phyloP scores from a whole-genome alignment of 2,888 invertebrate genomes.

The Ceratothoa steindachneri region DNA sequence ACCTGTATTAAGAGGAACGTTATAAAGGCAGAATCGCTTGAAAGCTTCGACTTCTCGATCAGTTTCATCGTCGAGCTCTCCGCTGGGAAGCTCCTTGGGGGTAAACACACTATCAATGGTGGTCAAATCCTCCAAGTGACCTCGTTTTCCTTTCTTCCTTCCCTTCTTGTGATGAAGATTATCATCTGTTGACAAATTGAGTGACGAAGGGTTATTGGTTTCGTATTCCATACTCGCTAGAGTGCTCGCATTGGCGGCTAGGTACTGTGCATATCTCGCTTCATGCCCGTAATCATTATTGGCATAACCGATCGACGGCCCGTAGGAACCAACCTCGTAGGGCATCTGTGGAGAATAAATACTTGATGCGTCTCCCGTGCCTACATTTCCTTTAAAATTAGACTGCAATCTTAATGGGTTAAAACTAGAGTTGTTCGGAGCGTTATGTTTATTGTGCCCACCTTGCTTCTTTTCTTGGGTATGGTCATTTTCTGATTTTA shows the following conservation, averaged over 20 bases:
- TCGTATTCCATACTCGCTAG: constrained; percentile 28
- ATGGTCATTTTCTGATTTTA: neutral
- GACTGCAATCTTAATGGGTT: neutral
- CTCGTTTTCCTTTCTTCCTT: constrained; percentile 50
- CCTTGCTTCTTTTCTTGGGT: constrained; percentile 14
- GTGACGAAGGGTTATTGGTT: constrained; percentile 14
- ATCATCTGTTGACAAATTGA: constrained; percentile 4
- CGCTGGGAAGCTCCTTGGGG: constrained; percentile 39
- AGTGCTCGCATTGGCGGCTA: constrained; percentile 37
- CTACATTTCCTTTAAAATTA: neutral
- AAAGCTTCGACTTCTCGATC: constrained; percentile 73
- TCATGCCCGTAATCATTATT: constrained; percentile 37
- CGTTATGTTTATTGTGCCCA: neutral
- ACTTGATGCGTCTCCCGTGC: neutral
- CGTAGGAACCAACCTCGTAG: neutral
- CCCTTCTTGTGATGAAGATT: constrained; percentile 47
- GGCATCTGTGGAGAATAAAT: neutral
- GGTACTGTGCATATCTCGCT: constrained; percentile 43
- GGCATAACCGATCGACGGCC: neutral
- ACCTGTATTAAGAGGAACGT: constrained; percentile 71
- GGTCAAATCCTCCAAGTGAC: constrained; percentile 39
- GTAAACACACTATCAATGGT: constrained; percentile 46
- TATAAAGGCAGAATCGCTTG: constrained; percentile 73
- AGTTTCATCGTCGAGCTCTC: constrained; percentile 38
- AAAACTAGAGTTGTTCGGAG: neutral